phyloP scores from a whole-genome alignment of 2,888 invertebrate species.

The Sturmia bella region DNA sequence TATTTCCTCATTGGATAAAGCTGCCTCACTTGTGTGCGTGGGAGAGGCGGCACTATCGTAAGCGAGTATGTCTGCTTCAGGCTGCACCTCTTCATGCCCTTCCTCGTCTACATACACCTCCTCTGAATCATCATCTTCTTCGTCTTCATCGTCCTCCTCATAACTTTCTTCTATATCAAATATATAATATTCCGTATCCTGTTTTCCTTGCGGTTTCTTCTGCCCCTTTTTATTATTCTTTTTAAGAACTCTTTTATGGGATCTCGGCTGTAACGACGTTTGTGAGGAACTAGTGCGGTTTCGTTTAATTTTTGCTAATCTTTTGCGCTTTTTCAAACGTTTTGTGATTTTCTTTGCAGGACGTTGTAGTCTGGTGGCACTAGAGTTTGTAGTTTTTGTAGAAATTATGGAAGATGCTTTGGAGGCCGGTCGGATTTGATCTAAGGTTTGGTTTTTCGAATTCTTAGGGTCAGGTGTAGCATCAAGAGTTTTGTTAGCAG shows the following conservation, averaged over 20 bases:
- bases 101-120: constrained; percentile 61
- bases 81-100: constrained; percentile 62
- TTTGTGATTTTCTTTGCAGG: constrained; percentile 25
- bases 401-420: not conserved
- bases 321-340: constrained; percentile 32
- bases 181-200: constrained; percentile 71
- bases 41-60: constrained; percentile 65
- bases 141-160: constrained; percentile 69
- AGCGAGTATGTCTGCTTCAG: constrained; percentile 63
- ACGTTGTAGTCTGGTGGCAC: not conserved
- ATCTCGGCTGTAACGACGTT: constrained; percentile 18
- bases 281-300: not conserved
- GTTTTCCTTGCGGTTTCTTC: constrained; percentile 37
- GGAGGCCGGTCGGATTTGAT: not conserved
- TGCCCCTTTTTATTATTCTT: constrained; percentile 43
- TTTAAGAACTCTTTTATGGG: not conserved
- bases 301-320: constrained; percentile 9
- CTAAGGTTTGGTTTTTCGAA: not conserved
- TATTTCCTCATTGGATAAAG: constrained; percentile 42
- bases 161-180: constrained; percentile 70
- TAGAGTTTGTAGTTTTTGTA: not conserved
- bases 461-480: not conserved
- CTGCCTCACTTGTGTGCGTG: constrained; percentile 6
- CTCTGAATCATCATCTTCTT: constrained; percentile 69
- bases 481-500: not conserved